Evolutionary conservation across 2,888 invertebrate species (phyloP).

Genomic region (Amphipyra tragopoginis): DNA sequence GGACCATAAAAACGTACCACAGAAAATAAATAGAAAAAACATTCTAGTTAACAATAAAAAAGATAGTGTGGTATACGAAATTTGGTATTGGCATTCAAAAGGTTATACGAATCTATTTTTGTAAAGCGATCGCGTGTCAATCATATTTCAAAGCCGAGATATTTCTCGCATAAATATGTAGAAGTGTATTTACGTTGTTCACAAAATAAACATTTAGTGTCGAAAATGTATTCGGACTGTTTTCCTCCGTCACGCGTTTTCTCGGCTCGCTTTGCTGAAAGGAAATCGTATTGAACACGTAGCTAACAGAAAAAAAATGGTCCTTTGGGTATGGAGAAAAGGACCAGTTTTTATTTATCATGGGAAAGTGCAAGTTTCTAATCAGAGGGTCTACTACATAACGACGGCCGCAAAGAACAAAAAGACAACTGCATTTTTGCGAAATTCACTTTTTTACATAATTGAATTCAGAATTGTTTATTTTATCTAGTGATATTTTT

Average conservation of each 20-base stretch:
- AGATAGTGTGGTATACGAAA: background rate
- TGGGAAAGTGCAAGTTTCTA: no score
- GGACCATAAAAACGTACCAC: background rate
- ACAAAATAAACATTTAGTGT: conserved; percentile 22
- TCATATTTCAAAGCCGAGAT: conserved; percentile 13
- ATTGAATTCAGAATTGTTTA: no score
- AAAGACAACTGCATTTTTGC: no score
- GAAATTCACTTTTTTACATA: no score
- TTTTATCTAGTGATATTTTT: no score
- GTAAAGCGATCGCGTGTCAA: conserved; percentile 15
- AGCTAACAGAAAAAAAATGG: no score
- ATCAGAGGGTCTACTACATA: no score
- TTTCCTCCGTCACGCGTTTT: conserved; percentile 5
- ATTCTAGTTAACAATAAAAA: conserved; percentile 7
- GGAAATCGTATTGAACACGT: no score
- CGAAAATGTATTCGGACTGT: conserved; percentile 24
- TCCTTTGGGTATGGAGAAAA: no score
- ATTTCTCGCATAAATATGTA: conserved; percentile 13
- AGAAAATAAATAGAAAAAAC: conserved; percentile 5
- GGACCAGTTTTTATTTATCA: no score
- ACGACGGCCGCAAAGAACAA: no score
- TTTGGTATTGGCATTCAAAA: conserved; percentile 1
- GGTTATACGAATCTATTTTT: background rate
- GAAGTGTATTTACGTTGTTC: conserved; percentile 2
- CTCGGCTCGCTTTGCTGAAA: no score